Percentiles rank a stretch among this genome's conserved stretches.
phyloP scores from a whole-genome alignment of 2,797 vertebrate genomes.

The Rachycentron canadum region DNA sequence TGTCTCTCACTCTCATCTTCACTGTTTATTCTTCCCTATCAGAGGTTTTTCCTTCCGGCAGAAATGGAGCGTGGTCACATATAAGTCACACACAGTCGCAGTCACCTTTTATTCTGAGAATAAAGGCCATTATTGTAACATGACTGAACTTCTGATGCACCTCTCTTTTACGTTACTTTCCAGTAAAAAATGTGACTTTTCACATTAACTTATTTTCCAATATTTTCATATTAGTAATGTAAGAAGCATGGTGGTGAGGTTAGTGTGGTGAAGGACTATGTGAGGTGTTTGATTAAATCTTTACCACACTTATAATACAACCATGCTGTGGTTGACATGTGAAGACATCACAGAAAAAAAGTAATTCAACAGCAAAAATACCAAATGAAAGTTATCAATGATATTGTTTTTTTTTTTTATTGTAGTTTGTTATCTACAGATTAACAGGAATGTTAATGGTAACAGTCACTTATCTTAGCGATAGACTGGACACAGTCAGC shows the following conservation, averaged over 20 bases:
- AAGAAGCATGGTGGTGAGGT: too few relatives aligned
- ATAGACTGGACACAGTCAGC: too few relatives aligned
- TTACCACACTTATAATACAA: too few relatives aligned
- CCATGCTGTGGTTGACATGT: too few relatives aligned
- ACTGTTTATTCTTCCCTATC: slow-evolving; percentile 8
- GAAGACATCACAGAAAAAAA: too few relatives aligned
- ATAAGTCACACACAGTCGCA: background rate
- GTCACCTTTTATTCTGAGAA: background rate
- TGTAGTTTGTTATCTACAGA: too few relatives aligned
- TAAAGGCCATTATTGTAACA: background rate
- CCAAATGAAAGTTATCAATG: background rate
- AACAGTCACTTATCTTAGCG: too few relatives aligned
- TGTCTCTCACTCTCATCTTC: slow-evolving; percentile 16
- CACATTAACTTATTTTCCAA: background rate
- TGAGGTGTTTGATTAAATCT: too few relatives aligned
- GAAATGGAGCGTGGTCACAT: background rate
- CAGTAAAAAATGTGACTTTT: background rate
- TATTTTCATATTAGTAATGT: background rate
- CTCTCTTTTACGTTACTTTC: background rate
- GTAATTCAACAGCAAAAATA: background rate
- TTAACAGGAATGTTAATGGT: too few relatives aligned
- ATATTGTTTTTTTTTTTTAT: too few relatives aligned
- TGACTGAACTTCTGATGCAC: background rate
- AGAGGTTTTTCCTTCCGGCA: slow-evolving; percentile 7
- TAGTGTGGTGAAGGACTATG: too few relatives aligned